A percentile compares a stretch with the other conserved stretches of the same genome.
Conservation (phyloP, 1,140 invertebrate species). For the Pseudomyrmex concolor region DNA sequence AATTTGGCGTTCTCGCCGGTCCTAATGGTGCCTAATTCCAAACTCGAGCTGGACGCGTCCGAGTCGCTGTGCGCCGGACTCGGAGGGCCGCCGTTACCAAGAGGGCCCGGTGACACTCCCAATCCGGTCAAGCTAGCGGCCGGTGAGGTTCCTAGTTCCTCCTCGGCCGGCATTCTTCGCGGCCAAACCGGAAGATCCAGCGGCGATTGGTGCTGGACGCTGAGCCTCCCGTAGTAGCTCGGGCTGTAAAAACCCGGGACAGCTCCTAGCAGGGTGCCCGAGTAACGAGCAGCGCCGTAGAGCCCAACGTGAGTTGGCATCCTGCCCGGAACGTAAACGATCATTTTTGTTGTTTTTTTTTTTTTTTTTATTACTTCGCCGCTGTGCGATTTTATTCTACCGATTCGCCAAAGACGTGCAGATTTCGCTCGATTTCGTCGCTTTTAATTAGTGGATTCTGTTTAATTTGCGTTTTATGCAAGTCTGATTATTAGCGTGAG, state of each 20-base stretch:
- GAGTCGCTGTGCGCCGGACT: conserved; percentile 84
- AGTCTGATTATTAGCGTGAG: neutral
- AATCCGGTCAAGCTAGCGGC: conserved; percentile 53
- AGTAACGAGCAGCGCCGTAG: conserved; percentile 81
- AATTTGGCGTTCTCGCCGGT: conserved; percentile 81
- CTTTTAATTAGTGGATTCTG: conserved; percentile 36
- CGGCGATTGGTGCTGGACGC: conserved; percentile 71
- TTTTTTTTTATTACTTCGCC: conserved; percentile 62
- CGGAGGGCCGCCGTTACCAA: conserved; percentile 77
- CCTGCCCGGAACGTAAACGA: conserved; percentile 85
- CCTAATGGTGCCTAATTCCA: conserved; percentile 82
- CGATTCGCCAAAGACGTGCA: conserved; percentile 67
- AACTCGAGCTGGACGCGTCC: conserved; percentile 83
- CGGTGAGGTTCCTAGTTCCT: conserved; percentile 72
- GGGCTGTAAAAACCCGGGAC: conserved; percentile 79
- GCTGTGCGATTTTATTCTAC: conserved; percentile 18
- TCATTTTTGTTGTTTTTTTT: conserved; percentile 72
- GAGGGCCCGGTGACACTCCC: conserved; percentile 64
- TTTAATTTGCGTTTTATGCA: conserved; percentile 59
- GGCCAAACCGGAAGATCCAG: conserved; percentile 82
- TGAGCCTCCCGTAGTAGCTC: conserved; percentile 77
- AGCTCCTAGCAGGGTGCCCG: conserved; percentile 78
- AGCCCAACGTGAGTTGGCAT: conserved; percentile 83
- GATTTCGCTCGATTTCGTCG: conserved; percentile 47
- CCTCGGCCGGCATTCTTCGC: conserved; percentile 82